These are phyloP conservation scores for Euwallacea similis DNA, from an alignment of 1,140 invertebrate genomes.

Conservation along the genomic window DNA sequence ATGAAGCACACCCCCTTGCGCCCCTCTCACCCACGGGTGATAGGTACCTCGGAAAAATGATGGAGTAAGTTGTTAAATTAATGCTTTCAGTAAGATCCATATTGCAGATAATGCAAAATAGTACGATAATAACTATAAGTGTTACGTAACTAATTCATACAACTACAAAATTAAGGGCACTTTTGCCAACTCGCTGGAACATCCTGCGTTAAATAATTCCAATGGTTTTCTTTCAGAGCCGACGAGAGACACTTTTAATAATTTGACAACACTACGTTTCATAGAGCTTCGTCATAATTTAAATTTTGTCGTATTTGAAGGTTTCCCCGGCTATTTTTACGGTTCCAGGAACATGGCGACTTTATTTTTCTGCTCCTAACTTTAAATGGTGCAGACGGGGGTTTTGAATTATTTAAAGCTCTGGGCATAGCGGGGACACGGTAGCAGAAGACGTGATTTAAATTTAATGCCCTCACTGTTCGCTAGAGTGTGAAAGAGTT, in stretches of 20 bases:
- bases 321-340: constrained; percentile 10
- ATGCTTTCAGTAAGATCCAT: no score
- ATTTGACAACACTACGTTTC: constrained; percentile 27
- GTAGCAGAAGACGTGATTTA: neutral
- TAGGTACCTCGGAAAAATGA: constrained; percentile 21
- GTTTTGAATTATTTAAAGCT: constrained; percentile 17
- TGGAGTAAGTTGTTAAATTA: neutral
- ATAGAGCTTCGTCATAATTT: constrained; percentile 25
- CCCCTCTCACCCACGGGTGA: constrained; percentile 12
- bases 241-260: constrained; percentile 22
- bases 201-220: constrained; percentile 23
- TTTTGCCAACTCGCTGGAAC: neutral
- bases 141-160: no score
- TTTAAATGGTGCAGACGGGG: constrained; percentile 18
- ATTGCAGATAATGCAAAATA: no score
- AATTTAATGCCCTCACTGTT: neutral
- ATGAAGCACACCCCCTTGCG: constrained; percentile 6
- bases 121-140: no score
- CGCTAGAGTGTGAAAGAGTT: no score
- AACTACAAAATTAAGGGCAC: no score
- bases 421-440: neutral
- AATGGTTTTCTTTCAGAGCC: constrained; percentile 1
- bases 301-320: constrained; percentile 14
- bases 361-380: constrained; percentile 8
- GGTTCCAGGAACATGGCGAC: constrained; percentile 4